A percentile compares a stretch with the other conserved stretches of the same genome.
phyloP scores from a whole-genome alignment of 2,113 vertebrate genomes.

The Pipa parva region DNA sequence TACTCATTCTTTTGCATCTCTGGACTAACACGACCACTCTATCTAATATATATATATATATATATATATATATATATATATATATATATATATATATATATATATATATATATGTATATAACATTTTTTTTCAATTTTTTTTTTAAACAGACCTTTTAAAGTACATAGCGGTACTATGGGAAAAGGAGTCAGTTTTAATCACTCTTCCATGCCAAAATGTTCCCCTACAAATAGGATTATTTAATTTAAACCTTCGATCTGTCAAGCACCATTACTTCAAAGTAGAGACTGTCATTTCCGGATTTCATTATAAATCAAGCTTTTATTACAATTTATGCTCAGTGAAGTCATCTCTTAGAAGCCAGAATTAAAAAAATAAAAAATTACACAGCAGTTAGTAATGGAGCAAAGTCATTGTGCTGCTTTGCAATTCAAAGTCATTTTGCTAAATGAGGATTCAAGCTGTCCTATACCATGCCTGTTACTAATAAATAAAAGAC shows the following conservation, averaged over 20 bases:
- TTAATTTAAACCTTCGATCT: conserved; percentile 71
- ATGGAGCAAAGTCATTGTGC: conserved; percentile 70
- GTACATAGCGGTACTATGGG: conserved; percentile 45
- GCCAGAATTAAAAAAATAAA: conserved; percentile 50
- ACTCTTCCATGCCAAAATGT: conserved; percentile 59
- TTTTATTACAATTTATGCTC: conserved; percentile 63
- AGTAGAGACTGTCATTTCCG: conserved; percentile 61
- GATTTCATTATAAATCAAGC: conserved; percentile 68
- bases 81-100: too few relatives aligned
- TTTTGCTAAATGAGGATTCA: conserved; percentile 70
- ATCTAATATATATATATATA: background rate
- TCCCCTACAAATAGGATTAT: conserved; percentile 72
- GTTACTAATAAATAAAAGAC: conserved; percentile 83
- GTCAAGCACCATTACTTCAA: conserved; percentile 67
- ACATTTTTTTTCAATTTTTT: too few relatives aligned
- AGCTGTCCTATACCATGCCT: conserved; percentile 65
- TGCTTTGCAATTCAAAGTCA: conserved; percentile 68
- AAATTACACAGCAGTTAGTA: conserved; percentile 70
- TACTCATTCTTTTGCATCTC: too few relatives aligned
- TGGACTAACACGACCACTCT: too few relatives aligned
- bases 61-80: too few relatives aligned
- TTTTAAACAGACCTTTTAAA: too few relatives aligned
- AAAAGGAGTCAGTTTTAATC: conserved; percentile 62
- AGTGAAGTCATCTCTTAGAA: conserved; percentile 57
- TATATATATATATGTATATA: too few relatives aligned